Evolutionary conservation across 2,113 vertebrate genomes (phyloP).

Genomic region (Lepus americanus): DNA sequence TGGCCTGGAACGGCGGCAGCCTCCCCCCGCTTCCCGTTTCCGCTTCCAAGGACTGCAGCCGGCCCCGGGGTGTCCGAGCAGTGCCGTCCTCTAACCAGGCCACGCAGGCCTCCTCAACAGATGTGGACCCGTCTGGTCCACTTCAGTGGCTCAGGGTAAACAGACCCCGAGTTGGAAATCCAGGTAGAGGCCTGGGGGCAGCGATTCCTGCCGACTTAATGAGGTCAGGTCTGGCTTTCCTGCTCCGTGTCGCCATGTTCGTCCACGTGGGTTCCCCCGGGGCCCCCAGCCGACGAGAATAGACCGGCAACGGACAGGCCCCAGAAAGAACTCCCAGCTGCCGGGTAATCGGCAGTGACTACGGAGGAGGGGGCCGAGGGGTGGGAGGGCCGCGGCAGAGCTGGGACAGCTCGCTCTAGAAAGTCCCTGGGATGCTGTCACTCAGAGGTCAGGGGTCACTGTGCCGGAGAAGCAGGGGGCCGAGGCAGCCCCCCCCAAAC

Average conservation of each 20-base stretch:
- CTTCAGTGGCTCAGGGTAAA: neutral
- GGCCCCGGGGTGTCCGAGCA: neutral
- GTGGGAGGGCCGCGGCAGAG: fast-evolving
- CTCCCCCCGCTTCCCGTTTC: fast-evolving
- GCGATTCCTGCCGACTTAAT: neutral
- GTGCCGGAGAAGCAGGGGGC: neutral
- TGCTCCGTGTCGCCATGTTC: neutral
- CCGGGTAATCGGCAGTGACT: neutral
- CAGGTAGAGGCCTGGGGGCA: neutral
- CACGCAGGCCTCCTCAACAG: neutral
- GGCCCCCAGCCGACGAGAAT: slow-evolving; percentile 11
- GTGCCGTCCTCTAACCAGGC: neutral
- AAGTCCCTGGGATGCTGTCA: neutral
- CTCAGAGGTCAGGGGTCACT: neutral
- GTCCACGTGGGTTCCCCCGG: neutral
- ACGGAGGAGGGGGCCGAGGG: fast-evolving
- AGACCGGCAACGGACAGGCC: neutral
- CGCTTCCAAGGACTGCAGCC: neutral
- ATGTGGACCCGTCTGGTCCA: too few relatives aligned
- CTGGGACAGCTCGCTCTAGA: neutral
- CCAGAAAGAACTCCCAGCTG: neutral
- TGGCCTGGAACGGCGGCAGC: neutral
- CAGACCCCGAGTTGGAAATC: neutral
- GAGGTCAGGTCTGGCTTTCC: neutral
- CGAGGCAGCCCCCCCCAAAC: neutral